These are phyloP conservation scores for Kryptopterus vitreolus DNA, from an alignment of 2,797 vertebrate species.

Conservation along the genomic window DNA sequence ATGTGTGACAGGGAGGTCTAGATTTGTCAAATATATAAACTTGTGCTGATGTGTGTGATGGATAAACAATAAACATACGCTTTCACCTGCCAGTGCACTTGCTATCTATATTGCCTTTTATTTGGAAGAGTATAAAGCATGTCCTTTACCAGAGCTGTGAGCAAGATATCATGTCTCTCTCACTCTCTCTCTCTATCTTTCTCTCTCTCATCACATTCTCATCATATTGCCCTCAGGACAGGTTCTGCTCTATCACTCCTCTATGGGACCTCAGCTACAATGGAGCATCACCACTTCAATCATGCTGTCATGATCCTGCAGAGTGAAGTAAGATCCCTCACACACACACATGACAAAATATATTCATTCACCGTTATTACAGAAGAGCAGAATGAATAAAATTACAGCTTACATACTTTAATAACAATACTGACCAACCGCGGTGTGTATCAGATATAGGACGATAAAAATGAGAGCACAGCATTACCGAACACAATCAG, in stretches of 20 bases:
- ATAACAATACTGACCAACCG: neutral
- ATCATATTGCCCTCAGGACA: constrained; percentile 76
- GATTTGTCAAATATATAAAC: neutral
- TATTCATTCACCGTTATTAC: constrained; percentile 1
- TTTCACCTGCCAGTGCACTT: constrained; percentile 27
- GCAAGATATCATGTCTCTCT: constrained; percentile 9
- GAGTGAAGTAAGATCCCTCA: constrained; percentile 83
- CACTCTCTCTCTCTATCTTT: constrained; percentile 18
- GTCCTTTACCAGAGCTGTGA: constrained; percentile 5
- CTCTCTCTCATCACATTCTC: constrained; percentile 24
- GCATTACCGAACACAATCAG: neutral
- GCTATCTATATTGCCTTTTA: constrained; percentile 21
- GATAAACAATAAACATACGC: constrained; percentile 53
- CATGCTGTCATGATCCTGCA: constrained; percentile 99
- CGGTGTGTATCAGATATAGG: neutral
- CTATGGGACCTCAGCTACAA: constrained; percentile 95
- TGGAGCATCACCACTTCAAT: constrained; percentile 99
- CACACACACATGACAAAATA: neutral
- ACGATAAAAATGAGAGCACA: constrained; percentile 6
- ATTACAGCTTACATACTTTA: constrained; percentile 18
- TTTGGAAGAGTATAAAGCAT: constrained; percentile 14
- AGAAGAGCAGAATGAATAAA: neutral
- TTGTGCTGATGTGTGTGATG: constrained; percentile 36
- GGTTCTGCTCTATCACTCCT: constrained; percentile 95
- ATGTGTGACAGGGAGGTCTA: constrained; percentile 1